phyloP scores from a whole-genome alignment of 2,113 vertebrate genomes.

The Silurus glanis region DNA sequence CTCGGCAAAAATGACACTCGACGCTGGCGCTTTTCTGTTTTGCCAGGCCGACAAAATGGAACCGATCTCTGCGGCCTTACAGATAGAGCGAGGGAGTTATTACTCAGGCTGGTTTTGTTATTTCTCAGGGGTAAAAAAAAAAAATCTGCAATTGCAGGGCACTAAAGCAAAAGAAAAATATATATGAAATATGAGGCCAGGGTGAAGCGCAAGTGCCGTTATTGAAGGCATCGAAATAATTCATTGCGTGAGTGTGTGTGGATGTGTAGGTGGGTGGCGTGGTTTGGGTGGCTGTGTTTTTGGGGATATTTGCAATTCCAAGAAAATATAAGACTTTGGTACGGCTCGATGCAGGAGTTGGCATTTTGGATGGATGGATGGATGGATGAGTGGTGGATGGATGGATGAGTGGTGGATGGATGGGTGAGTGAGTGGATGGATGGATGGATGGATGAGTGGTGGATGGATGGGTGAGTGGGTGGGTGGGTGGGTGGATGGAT shows the following conservation, averaged over 20 bases:
- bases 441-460: too few species aligned
- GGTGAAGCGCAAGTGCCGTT: not conserved
- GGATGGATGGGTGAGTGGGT: too few species aligned
- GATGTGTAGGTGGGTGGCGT: not conserved
- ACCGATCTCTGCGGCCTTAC: not conserved
- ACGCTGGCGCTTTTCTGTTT: not conserved
- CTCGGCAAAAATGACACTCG: not conserved
- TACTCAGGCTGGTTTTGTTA: constrained; percentile 22
- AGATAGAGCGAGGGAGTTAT: constrained; percentile 1
- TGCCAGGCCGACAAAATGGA: not conserved
- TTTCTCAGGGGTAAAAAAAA: constrained; percentile 26
- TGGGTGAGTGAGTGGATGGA: too few species aligned
- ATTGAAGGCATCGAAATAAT: constrained; percentile 15
- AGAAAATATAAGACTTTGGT: not conserved
- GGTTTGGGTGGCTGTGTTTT: not conserved
- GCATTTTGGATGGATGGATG: not conserved
- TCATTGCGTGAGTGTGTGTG: not conserved
- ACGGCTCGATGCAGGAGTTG: not conserved
- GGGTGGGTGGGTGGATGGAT: too few species aligned
- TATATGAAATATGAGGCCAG: constrained; percentile 11
- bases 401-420: too few species aligned
- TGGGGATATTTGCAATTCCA: not conserved
- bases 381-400: too few species aligned
- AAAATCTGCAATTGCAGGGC: not conserved
- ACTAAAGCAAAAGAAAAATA: constrained; percentile 10